Conservation (phyloP, 2,888 invertebrate genomes). For the Pseudanteris insignis region DNA sequence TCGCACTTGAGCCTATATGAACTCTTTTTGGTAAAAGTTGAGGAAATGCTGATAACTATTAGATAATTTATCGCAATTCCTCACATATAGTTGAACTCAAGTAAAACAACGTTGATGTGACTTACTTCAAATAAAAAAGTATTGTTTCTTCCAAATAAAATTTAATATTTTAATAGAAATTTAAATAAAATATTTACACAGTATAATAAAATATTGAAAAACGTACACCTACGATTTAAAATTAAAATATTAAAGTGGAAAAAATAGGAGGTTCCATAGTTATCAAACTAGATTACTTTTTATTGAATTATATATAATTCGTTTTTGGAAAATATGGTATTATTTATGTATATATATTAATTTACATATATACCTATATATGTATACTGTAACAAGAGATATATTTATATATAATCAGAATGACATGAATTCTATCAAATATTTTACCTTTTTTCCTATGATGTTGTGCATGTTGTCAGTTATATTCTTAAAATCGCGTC, state of each 20-base stretch:
- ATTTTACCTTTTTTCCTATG: slow-evolving; percentile 50
- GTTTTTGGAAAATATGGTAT: slow-evolving; percentile 64
- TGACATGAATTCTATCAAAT: slow-evolving; percentile 63
- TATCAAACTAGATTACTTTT: slow-evolving; percentile 49
- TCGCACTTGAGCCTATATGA: too few species aligned
- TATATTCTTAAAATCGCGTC: slow-evolving; percentile 42
- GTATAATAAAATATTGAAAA: slow-evolving; percentile 7
- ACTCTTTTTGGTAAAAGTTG: too few species aligned
- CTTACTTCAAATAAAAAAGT: slow-evolving; percentile 4
- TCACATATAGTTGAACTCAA: too few species aligned
- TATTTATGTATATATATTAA: slow-evolving; percentile 46
- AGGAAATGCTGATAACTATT: slow-evolving; percentile 21
- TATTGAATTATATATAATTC: slow-evolving; percentile 65
- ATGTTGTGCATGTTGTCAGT: slow-evolving; percentile 52
- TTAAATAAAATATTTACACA: slow-evolving; percentile 21
- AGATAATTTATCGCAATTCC: slow-evolving; percentile 21
- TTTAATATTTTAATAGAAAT: slow-evolving; percentile 27
- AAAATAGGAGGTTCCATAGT: slow-evolving; percentile 38
- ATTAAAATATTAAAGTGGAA: slow-evolving; percentile 23
- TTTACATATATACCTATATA: slow-evolving; percentile 53
- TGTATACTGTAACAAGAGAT: slow-evolving; percentile 64
- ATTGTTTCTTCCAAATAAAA: slow-evolving; percentile 6
- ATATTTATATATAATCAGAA: slow-evolving; percentile 63
- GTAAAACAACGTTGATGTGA: neutral
- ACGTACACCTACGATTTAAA: slow-evolving; percentile 11